These are phyloP conservation scores for Cyprinus carpio DNA, from an alignment of 2,113 vertebrate species.

Conservation along the genomic window DNA sequence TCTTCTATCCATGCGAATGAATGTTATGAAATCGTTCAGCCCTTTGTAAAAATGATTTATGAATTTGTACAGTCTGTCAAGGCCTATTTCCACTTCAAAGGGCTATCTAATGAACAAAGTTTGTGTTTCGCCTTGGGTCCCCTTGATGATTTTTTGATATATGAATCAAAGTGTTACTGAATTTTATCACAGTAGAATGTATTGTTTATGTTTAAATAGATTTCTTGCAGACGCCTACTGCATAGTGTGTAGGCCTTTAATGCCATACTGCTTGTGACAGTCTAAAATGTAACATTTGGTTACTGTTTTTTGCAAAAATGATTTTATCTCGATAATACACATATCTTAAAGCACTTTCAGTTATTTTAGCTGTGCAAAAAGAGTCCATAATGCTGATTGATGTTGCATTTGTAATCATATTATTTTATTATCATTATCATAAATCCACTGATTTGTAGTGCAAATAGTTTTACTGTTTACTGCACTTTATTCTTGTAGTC, in stretches of 20 bases:
- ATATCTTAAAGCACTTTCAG: background rate
- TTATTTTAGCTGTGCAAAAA: background rate
- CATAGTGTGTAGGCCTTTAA: background rate
- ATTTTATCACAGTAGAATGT: constrained; percentile 47
- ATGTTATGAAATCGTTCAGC: constrained; percentile 35
- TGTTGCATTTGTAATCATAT: background rate
- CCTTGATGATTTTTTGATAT: constrained; percentile 44
- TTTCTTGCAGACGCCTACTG: background rate
- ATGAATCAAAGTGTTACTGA: constrained; percentile 42
- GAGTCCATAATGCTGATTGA: background rate
- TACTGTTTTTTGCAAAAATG: background rate
- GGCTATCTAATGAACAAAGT: constrained; percentile 52
- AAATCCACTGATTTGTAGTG: background rate
- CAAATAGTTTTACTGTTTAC: background rate
- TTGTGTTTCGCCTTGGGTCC: constrained; percentile 50
- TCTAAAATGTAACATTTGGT: background rate
- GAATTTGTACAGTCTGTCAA: constrained; percentile 45
- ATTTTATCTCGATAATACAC: background rate
- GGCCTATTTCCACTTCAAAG: constrained; percentile 60
- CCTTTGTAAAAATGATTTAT: constrained; percentile 53
- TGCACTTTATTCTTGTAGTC: background rate
- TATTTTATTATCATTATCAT: background rate
- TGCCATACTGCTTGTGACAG: background rate
- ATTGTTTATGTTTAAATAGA: constrained; percentile 42
- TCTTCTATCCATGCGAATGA: constrained; percentile 26